Base-by-base conservation (phyloP, 2,797 vertebrate genomes). In the Chiroxiphia lanceolata region DNA sequence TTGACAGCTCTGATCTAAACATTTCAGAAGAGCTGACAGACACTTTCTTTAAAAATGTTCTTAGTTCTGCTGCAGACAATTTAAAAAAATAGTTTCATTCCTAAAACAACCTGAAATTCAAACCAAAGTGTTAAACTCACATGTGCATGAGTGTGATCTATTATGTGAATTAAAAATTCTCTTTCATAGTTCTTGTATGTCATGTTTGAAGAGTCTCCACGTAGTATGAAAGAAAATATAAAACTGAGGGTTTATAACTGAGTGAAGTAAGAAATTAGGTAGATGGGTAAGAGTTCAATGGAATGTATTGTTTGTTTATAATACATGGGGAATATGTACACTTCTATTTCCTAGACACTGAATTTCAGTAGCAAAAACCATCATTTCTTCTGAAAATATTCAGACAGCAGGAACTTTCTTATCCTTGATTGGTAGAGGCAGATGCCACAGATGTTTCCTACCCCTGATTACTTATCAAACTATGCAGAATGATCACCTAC, bases 1-100 rank as follows among this genome's bases (percentile, higher is more conserved):
- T 89, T 95, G 95, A 90, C 90, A 91, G 87, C 48, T 95, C 71
- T 78, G 87, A 83, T 96, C 96, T 93, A 93, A 96, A 94, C 79
- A 95, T 85, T 94, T 94, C 87, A 67, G 67, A 90, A 83, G 31
- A 89, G 10, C 78, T 96, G 92, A 69, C 94, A 97, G 90, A 87
- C 45, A 57, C 0, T 1, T 95, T 83, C 89, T 93, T 95, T 81
- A 67, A 80, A 90, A 78, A 31, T 14, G 33, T 90, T 92, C 50
- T 72, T 85, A 77, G 69, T 90, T 96, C 87, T 83, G 29, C 74
- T 74, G 76, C 57, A 96, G 93, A 87, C 71, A 84, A 68, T 83
- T 95, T 64, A 42, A 93, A 95, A 57, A 86, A 87, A 54, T 27
- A 74, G 48, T 40, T 92, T 69, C 27, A 33, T 76, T 86, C n/a